These are phyloP conservation scores for Cerastoderma edule DNA, from an alignment of 2,888 invertebrate species.

Conservation along the genomic window DNA sequence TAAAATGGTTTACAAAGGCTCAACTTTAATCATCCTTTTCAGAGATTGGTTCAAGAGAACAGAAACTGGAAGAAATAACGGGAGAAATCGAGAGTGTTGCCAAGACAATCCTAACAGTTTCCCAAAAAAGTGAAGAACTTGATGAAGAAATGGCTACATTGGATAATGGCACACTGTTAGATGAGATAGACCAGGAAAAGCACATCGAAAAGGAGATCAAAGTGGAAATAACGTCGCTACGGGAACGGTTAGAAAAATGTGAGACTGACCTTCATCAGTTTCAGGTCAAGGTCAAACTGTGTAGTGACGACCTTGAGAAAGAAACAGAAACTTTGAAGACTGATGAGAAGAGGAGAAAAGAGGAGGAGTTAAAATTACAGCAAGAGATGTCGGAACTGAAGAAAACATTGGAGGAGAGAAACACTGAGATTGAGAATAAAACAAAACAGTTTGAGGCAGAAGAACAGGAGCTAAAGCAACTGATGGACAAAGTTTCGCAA, in stretches of 20 bases:
- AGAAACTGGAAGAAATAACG: conserved; percentile 83
- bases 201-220: conserved; percentile 95
- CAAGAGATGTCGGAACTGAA: conserved; percentile 87
- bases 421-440: conserved; percentile 47
- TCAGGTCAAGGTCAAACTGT: conserved; percentile 52
- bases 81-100: conserved; percentile 85
- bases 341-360: conserved; percentile 85
- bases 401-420: conserved; percentile 56
- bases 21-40: conserved; percentile 11
- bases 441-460: conserved; percentile 43
- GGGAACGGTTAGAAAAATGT: conserved; percentile 62
- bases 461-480: conserved; percentile 42
- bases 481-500: conserved; percentile 46
- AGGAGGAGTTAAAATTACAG: conserved; percentile 90
- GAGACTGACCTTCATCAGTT: conserved; percentile 63
- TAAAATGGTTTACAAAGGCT: too few relatives aligned
- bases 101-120: conserved; percentile 62
- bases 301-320: conserved; percentile 84
- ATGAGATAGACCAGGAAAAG: conserved; percentile 85
- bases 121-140: conserved; percentile 60
- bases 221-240: conserved; percentile 85
- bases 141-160: conserved; percentile 69
- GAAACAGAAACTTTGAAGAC: conserved; percentile 88
- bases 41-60: conserved; percentile 57
- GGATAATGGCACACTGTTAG: conserved; percentile 75